A percentile compares a stretch with the other conserved stretches of the same genome.
phyloP scores from a whole-genome alignment of 1,140 invertebrate genomes.

The Platorchestia sp. region DNA sequence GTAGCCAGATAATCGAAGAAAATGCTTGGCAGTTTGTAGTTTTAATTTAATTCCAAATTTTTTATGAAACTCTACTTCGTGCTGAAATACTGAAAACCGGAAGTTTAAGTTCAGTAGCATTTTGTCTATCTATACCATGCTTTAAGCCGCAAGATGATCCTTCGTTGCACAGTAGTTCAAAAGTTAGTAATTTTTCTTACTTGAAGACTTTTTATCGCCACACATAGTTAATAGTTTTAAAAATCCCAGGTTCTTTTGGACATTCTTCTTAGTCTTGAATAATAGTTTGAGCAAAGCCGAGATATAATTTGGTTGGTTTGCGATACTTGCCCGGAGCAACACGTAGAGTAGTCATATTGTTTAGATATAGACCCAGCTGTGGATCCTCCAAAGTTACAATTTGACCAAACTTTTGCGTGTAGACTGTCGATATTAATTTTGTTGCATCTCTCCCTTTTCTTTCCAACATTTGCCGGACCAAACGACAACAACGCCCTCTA shows the following conservation, averaged over 20 bases:
- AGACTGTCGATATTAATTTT: conserved; percentile 47
- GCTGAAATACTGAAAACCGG: not conserved
- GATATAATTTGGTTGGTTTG: not conserved
- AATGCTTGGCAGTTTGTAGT: not conserved
- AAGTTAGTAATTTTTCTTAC: conserved; percentile 8
- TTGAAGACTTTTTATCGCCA: conserved; percentile 1
- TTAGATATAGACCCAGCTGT: not conserved
- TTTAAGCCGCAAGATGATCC: not conserved
- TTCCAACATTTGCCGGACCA: conserved; percentile 44
- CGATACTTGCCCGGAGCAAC: not conserved
- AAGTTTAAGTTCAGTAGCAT: not conserved
- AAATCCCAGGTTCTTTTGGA: not conserved
- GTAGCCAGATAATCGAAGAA: not conserved
- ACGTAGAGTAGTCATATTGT: conserved; percentile 21
- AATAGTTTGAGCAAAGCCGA: not conserved
- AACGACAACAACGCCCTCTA: conserved; percentile 10
- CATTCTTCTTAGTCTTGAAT: conserved; percentile 6
- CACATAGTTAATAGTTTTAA: not conserved
- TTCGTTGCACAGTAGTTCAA: conserved; percentile 31
- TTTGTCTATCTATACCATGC: not conserved
- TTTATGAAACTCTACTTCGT: not conserved
- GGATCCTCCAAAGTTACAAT: not conserved
- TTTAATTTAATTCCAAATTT: not conserved
- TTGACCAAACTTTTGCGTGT: conserved; percentile 29
- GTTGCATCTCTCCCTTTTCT: conserved; percentile 54